phyloP scores from a whole-genome alignment of 2,888 invertebrate genomes.

The Trichacis sp. region DNA sequence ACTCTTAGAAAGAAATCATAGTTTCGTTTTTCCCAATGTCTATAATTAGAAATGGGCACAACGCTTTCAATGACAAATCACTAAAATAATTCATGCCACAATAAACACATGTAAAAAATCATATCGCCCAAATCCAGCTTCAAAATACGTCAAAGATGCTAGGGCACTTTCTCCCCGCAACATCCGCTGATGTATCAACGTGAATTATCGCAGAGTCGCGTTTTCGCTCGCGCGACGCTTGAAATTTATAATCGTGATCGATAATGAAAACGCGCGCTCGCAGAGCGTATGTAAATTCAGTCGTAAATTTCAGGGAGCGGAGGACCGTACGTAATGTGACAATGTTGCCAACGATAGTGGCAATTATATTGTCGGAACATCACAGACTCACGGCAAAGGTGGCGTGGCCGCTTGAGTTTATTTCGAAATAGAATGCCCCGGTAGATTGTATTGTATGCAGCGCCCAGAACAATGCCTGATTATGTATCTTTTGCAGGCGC shows the following conservation, averaged over 20 bases:
- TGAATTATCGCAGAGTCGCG: neutral
- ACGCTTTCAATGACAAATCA: too few relatives aligned
- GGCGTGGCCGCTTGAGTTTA: slow-evolving; percentile 49
- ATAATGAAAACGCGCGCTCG: neutral
- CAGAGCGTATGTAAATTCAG: neutral
- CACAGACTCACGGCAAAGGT: slow-evolving; percentile 17
- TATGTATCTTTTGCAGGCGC: slow-evolving; percentile 58
- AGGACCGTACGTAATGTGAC: neutral
- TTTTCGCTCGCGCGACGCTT: too few relatives aligned
- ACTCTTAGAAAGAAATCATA: too few relatives aligned
- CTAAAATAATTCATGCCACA: too few relatives aligned
- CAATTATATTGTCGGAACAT: slow-evolving; percentile 3
- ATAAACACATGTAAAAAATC: too few relatives aligned
- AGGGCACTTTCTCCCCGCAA: too few relatives aligned
- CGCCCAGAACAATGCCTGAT: slow-evolving; percentile 60
- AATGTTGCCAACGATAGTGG: slow-evolving; percentile 2
- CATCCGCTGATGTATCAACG: too few relatives aligned
- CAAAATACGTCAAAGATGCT: too few relatives aligned
- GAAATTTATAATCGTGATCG: neutral
- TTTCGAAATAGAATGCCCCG: slow-evolving; percentile 60
- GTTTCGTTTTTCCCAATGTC: too few relatives aligned
- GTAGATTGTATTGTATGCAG: slow-evolving; percentile 59
- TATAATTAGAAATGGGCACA: too few relatives aligned
- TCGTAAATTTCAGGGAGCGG: neutral
- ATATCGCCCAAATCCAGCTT: too few relatives aligned